Base-by-base conservation (phyloP, 2,888 invertebrate species). In the Aricia artaxerxes region DNA sequence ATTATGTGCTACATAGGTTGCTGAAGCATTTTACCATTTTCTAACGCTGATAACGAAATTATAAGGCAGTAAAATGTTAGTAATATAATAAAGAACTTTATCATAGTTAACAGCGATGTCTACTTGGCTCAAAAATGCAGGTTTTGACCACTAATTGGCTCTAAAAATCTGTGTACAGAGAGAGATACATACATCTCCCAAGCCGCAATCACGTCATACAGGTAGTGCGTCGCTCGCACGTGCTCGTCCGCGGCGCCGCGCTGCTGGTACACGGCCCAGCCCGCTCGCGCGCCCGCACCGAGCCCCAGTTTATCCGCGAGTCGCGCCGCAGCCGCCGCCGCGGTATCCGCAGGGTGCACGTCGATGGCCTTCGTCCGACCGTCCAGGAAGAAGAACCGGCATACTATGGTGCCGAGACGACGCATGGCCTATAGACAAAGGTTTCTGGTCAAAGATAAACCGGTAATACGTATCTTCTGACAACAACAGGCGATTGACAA, bases 261-360 rank as follows among this genome's bases (percentile, higher is more conserved):
- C 86, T 97, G 97, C 91, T 98, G 97, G 91, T 98, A 99, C 82
- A 99, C 97, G 0, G 99, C 98, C 99, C 99, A 99, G 79, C 99
- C 99, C 83, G 98, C 98, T 31, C 98, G 94, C 13, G 93, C 86
- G 80, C 86, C 88, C 79, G 97, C 97, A 75, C 97, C 95, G 38
- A 99, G 95, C 44, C 97, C 98, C 78, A 98, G 95, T 89, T 98
- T 97, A 89, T 98, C 98, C 0, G 98, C 98, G 49, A 99, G 94
- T 84, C 98, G 97, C 2, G 97, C 96, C 3, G 98, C 97, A 0
- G 98, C 98, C 86, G 98, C 98, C 38, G 97, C 97, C 0, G 98
- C 98, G 2, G 98, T 98, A 89, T 99, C 98, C 1, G 98, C 98
- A 0, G 99, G 98, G 93, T 98, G 98, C 40, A 99, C 97, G 90